Conservation (phyloP, 2,888 invertebrate species). For the Ariolimax columbianus region DNA sequence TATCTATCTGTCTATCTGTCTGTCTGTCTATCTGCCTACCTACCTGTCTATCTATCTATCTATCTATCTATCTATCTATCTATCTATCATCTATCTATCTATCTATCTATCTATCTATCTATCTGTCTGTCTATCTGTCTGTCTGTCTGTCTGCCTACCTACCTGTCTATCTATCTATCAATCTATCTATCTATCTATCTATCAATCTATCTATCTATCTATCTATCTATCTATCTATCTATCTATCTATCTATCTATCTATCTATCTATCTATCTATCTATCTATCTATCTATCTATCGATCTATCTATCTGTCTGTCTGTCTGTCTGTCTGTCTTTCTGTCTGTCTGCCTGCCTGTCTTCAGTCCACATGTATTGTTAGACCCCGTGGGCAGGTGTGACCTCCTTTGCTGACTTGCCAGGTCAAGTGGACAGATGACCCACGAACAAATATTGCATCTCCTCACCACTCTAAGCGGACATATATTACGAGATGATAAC, state of each 20-base stretch:
- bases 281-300: slow-evolving; percentile 9
- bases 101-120: slow-evolving; percentile 14
- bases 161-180: slow-evolving; percentile 13
- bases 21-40: background rate
- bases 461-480: no score
- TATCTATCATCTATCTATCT: no score
- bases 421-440: no score
- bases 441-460: no score
- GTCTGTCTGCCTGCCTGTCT: background rate
- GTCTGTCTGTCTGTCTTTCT: background rate
- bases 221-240: slow-evolving; percentile 14
- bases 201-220: slow-evolving; percentile 15
- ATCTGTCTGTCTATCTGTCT: background rate
- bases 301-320: background rate
- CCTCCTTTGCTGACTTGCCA: no score
- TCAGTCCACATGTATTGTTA: no score
- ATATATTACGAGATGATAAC: no score
- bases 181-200: slow-evolving; percentile 19
- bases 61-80: slow-evolving; percentile 9
- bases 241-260: slow-evolving; percentile 12
- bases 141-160: slow-evolving; percentile 3
- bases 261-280: slow-evolving; percentile 14
- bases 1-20: background rate
- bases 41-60: background rate
- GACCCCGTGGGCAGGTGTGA: no score